Percentiles rank a stretch among this genome's conserved stretches.
Conservation (phyloP, 2,888 invertebrate species). For the Magallana nippona region DNA sequence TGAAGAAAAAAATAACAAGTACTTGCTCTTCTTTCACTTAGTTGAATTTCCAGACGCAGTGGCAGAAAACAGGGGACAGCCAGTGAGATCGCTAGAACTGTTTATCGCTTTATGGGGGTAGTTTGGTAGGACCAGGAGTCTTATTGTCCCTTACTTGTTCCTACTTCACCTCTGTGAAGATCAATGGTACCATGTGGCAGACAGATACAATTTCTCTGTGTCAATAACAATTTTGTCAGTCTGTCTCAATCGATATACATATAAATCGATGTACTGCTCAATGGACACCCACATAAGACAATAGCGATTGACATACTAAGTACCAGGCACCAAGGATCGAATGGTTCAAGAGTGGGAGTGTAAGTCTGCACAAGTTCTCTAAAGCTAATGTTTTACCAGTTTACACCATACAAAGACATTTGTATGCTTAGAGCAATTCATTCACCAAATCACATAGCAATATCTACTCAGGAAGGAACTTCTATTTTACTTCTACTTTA, state of each 20-base stretch:
- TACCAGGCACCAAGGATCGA: neutral
- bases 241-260: too few relatives aligned
- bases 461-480: neutral
- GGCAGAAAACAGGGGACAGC: neutral
- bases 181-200: too few relatives aligned
- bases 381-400: too few relatives aligned
- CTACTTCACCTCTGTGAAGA: too few relatives aligned
- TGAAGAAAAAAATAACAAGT: neutral
- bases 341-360: neutral
- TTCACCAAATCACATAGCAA: neutral
- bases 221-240: too few relatives aligned
- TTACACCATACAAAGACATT: too few relatives aligned
- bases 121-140: neutral
- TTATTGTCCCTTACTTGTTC: too few relatives aligned
- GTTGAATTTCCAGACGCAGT: neutral
- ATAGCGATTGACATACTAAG: neutral
- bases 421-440: neutral
- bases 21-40: neutral
- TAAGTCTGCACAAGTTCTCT: neutral
- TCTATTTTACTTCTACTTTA: too few relatives aligned
- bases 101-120: constrained; percentile 12
- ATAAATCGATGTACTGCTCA: too few relatives aligned
- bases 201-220: too few relatives aligned
- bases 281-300: too few relatives aligned
- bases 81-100: neutral